These are phyloP conservation scores for Megalonaias nervosa DNA, from an alignment of 1,140 invertebrate species.

Conservation along the genomic window DNA sequence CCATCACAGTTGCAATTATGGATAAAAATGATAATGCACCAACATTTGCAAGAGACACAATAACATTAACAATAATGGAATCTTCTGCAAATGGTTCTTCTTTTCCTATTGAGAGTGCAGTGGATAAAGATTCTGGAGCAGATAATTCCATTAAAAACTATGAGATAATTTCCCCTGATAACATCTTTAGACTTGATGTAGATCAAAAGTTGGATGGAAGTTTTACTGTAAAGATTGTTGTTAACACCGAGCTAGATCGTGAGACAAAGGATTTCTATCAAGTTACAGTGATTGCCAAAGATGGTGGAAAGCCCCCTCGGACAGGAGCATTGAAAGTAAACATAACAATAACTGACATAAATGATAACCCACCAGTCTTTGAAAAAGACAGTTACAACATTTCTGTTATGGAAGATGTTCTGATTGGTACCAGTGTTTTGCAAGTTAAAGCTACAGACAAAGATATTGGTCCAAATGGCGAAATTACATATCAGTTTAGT, in stretches of 20 bases:
- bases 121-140: slow-evolving; percentile 19
- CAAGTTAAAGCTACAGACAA: slow-evolving; percentile 82
- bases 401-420: slow-evolving; percentile 97
- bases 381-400: slow-evolving; percentile 96
- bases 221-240: slow-evolving; percentile 30
- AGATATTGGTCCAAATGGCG: slow-evolving; percentile 93
- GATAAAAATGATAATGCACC: slow-evolving; percentile 35
- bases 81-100: slow-evolving; percentile 20
- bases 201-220: slow-evolving; percentile 30
- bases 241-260: slow-evolving; percentile 87
- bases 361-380: slow-evolving; percentile 98
- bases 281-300: slow-evolving; percentile 84
- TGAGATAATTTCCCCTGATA: slow-evolving; percentile 16
- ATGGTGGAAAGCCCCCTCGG: slow-evolving; percentile 81
- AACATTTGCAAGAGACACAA: slow-evolving; percentile 3
- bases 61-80: slow-evolving; percentile 22
- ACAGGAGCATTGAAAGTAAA: slow-evolving; percentile 42
- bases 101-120: slow-evolving; percentile 29
- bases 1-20: slow-evolving; percentile 26
- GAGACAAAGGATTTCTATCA: slow-evolving; percentile 84
- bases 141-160: slow-evolving; percentile 31
- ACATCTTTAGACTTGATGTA: slow-evolving; percentile 15
- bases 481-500: slow-evolving; percentile 79
- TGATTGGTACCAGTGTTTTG: slow-evolving; percentile 91
- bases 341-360: slow-evolving; percentile 89